A percentile compares a stretch with the other conserved stretches of the same genome.
phyloP scores from a whole-genome alignment of 2,888 invertebrate species.

The Acronicta aceris region DNA sequence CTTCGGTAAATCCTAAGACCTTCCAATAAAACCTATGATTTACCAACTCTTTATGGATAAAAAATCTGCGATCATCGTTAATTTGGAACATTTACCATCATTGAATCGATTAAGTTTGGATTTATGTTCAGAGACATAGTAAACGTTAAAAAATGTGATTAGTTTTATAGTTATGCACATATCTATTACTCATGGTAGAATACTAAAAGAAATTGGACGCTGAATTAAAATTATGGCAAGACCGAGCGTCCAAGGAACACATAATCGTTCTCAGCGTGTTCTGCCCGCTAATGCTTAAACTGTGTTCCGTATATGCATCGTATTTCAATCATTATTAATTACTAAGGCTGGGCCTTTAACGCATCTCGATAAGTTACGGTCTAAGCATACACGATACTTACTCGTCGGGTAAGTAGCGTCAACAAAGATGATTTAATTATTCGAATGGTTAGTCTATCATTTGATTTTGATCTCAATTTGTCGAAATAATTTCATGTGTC shows the following conservation, averaged over 20 bases:
- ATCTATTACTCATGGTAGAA: too few species aligned
- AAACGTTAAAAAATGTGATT: too few species aligned
- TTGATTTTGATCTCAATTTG: neutral
- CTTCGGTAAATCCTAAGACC: too few species aligned
- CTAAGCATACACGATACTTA: conserved; percentile 57
- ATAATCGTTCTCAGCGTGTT: conserved; percentile 39
- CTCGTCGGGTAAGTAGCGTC: conserved; percentile 53
- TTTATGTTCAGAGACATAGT: too few species aligned
- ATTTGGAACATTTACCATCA: too few species aligned
- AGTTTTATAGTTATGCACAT: too few species aligned
- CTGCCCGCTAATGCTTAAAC: conserved; percentile 55
- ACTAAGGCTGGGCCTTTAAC: conserved; percentile 59
- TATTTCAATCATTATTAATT: conserved; percentile 64
- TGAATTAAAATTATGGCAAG: conserved; percentile 27
- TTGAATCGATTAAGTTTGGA: too few species aligned
- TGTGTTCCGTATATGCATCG: conserved; percentile 58
- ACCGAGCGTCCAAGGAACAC: conserved; percentile 29
- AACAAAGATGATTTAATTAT: conserved; percentile 37
- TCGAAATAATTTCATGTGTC: too few species aligned
- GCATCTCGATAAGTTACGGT: conserved; percentile 63
- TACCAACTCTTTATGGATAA: too few species aligned
- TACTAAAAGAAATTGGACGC: too few species aligned
- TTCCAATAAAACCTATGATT: too few species aligned
- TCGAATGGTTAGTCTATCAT: neutral
- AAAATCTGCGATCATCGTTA: too few species aligned